Base-by-base conservation (phyloP, 2,113 vertebrate genomes). In the Cyphomyrus discorhynchus region DNA sequence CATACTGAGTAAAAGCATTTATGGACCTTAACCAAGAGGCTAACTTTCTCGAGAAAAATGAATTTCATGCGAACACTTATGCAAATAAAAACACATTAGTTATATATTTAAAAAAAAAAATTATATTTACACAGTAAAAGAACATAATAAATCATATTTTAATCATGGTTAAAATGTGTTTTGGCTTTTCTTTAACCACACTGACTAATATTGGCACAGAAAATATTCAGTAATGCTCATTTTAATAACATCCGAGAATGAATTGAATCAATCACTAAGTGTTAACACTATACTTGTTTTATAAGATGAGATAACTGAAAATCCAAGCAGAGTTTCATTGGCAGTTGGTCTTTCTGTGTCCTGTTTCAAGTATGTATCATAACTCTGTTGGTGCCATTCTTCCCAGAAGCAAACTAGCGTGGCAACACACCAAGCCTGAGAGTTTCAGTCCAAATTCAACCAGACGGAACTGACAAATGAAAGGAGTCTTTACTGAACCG, bases 351-450 rank as follows among this genome's bases (percentile, higher is more conserved):
- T 85, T 87, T 88, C 90, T 93, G 88, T 92, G 86, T 92, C 82
- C 82, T 91, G 89, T 88, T 91, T 91, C 89, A 93, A 94, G 94
- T 92, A 77, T 42, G 74, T 9, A 88, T 92, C 93, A 95, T 96
- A 93, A 95, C 94, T 96, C 95, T 95, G 91, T 90, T 89, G 94
- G 95, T 95, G 95, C 94, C 95, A 94, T 93, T 94, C 90, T 90
- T 93, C 90, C 93, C 91, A 27, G 90, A 94, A 91, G 92, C 91
- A 92, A 95, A 95, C 95, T 94, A 91, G 95, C 94, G 92, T 90
- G 92, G 92, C 93, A 95, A 93, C 93, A 93, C 83, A 94, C 92
- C 95, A 92, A 92, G 88, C 88, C 90, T 91, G 93, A 91, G 92
- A 94, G 86, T 24, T 83, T 90, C 88, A 94, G 92, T 91, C 91